Conservation (phyloP, 1,140 invertebrate genomes). For the Meloidogyne exigua region DNA sequence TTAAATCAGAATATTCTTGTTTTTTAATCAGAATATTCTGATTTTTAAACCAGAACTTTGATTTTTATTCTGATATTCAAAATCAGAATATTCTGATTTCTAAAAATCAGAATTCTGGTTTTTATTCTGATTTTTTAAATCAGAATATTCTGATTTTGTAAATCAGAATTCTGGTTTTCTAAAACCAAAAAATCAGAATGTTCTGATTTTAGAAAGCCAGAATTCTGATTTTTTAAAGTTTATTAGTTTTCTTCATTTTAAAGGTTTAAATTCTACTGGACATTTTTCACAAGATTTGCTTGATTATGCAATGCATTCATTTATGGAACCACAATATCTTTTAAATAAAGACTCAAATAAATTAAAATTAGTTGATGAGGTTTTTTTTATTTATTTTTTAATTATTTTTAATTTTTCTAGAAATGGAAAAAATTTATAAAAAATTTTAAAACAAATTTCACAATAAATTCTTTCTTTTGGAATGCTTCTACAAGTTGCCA, state of each 20-base stretch:
- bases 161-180: neutral
- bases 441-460: conserved; percentile 44
- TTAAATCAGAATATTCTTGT: neutral
- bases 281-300: conserved; percentile 44
- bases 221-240: neutral
- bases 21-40: no score
- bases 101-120: neutral
- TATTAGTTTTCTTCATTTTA: neutral
- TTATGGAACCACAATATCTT: conserved; percentile 36
- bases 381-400: neutral
- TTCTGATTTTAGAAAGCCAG: no score
- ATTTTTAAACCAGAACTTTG: neutral
- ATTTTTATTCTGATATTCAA: neutral
- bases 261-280: conserved; percentile 44
- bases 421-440: conserved; percentile 38
- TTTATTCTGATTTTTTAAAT: neutral
- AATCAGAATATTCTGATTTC: no score
- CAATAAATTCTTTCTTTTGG: conserved; percentile 55
- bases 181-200: neutral
- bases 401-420: neutral
- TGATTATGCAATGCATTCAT: conserved; percentile 48
- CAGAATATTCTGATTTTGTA: no score
- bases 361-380: conserved; percentile 29
- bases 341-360: conserved; percentile 18
- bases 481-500: conserved; percentile 47